phyloP scores from a whole-genome alignment of 2,888 invertebrate species.

The Trichopoda pennipes region DNA sequence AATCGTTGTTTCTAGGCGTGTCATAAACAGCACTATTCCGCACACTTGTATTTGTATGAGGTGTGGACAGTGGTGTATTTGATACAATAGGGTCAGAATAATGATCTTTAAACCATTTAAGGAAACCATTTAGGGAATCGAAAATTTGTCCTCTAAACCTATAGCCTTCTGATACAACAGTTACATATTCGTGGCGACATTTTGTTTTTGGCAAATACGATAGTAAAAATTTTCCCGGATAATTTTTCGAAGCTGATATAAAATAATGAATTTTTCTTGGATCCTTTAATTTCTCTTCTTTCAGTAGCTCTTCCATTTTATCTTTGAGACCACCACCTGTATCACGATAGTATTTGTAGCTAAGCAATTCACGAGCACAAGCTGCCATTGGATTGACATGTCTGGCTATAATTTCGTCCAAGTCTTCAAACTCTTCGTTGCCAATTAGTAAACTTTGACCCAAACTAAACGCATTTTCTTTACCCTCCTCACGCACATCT shows the following conservation, averaged over 20 bases:
- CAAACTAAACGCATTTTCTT: constrained; percentile 97
- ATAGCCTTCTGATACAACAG: constrained; percentile 95
- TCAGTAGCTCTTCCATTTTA: constrained; percentile 92
- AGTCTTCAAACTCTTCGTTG: constrained; percentile 97
- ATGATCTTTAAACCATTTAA: constrained; percentile 99
- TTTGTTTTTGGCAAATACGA: constrained; percentile 94
- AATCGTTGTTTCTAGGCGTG: constrained; percentile 79
- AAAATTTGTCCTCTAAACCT: constrained; percentile 94
- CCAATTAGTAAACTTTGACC: constrained; percentile 94
- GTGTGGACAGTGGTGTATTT: constrained; percentile 86
- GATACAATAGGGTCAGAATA: constrained; percentile 94
- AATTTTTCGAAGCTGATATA: constrained; percentile 90
- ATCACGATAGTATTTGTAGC: constrained; percentile 94
- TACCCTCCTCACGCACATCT: constrained; percentile 96
- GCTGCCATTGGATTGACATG: constrained; percentile 98
- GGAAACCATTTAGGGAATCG: constrained; percentile 85
- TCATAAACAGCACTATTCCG: constrained; percentile 73
- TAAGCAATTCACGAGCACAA: constrained; percentile 93
- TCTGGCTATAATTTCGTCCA: constrained; percentile 99
- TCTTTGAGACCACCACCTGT: constrained; percentile 90
- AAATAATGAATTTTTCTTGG: constrained; percentile 94
- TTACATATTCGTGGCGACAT: constrained; percentile 94
- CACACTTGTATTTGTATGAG: constrained; percentile 81
- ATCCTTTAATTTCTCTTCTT: constrained; percentile 94
- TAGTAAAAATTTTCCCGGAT: constrained; percentile 95